Base-by-base conservation (phyloP, 2,797 vertebrate genomes). In the Percopsis omiscomaycus region DNA sequence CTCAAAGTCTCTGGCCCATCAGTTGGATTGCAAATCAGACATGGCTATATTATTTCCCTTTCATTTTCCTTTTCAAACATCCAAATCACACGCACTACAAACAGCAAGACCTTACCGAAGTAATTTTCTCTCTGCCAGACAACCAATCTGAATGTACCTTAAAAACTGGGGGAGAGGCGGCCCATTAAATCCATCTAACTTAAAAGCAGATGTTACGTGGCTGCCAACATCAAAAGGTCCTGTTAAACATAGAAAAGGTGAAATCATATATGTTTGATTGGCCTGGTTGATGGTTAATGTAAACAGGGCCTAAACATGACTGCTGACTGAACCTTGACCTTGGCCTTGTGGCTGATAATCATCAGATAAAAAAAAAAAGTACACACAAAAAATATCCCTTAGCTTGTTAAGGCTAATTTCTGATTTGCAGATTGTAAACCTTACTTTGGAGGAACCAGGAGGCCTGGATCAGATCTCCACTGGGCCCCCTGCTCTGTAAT, bases 381-480 rank as follows among this genome's bases (percentile, higher is more conserved):
- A 74, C 79, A 69, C 59, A 37, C 55, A 68, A 66, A 63, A 68
- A 68, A 63, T 84, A 77, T 86, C 77, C 78, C 86, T 84, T 70
- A 73, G 63, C 79, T 88, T 91, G 83, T 90, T 88, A 75, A 56
- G 77, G 76, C 89, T 92, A 92, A 92, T 92, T 91, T 89, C 74
- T 89, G 87, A 91, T 89, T 91, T 91, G 86, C 86, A 87, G 88
- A 91, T 89, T 90, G 87, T 89, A 88, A 89, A 88, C 86, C 81
- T 85, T 89, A 84, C 83, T 89, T 91, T 89, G 59, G 73, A 79
- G 64, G 75, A 77, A 78, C 64, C 59, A 67, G 65, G 57, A 69
- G 53, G 71, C 80, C 60, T 68, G 79, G 78, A 85, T 89, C 74
- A 64, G 67, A 83, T 86, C 79, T 72, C 83, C 62, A 53, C 45